phyloP scores from a whole-genome alignment of 2,113 vertebrate species.

The Bubo scandiacus region DNA sequence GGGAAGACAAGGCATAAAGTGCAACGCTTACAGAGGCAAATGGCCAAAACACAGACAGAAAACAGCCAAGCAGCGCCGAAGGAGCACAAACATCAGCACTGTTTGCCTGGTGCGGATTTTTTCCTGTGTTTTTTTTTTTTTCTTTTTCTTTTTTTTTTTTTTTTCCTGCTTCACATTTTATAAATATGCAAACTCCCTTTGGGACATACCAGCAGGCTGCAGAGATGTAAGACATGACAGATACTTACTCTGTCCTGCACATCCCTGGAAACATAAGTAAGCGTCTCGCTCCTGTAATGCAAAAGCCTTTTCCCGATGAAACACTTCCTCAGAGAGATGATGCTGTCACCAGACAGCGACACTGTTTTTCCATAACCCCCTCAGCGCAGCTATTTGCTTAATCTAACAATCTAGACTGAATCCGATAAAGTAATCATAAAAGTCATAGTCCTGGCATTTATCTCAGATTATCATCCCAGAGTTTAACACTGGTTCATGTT shows the following conservation, averaged over 20 bases:
- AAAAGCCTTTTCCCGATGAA: not conserved
- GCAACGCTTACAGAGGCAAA: not conserved
- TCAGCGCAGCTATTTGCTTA: not conserved
- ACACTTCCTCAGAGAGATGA: not conserved
- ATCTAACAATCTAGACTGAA: not conserved
- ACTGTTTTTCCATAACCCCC: slow-evolving; percentile 16
- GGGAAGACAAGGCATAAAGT: not conserved
- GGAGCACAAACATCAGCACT: not conserved
- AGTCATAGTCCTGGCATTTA: slow-evolving; percentile 35
- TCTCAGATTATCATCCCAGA: not conserved
- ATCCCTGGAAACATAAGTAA: not conserved
- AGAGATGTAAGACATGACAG: not conserved
- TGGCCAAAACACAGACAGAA: not conserved
- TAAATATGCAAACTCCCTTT: not conserved
- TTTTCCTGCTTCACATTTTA: not conserved
- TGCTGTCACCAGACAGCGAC: not conserved
- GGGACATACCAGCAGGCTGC: not conserved
- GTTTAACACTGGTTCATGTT: not conserved
- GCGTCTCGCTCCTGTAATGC: accelerated
- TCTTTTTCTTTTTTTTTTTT: too few species aligned
- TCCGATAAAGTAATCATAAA: not conserved
- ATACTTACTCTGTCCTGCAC: not conserved
- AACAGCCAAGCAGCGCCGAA: not conserved
- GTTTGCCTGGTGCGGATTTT: not conserved
- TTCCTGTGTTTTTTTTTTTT: not conserved